Base-by-base conservation (phyloP, 2,888 invertebrate genomes). In the Belgica antarctica region DNA sequence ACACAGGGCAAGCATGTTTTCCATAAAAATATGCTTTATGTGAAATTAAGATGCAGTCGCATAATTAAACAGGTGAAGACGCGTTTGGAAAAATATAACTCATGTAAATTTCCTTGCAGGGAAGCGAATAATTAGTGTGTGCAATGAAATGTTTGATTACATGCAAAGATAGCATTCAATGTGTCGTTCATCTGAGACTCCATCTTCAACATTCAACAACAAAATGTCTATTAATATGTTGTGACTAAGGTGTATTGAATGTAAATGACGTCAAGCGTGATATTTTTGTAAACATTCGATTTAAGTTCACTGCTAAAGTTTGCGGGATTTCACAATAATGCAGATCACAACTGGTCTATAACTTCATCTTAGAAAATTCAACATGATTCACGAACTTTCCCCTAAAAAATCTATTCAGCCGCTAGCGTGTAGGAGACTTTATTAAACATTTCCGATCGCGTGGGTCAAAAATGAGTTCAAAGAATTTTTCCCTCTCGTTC, bases 51-150 rank as follows among this genome's bases (percentile, higher is more conserved):
- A 52, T 52, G 24, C 7, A 46, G 15, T 12, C 15, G 17, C 52
- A 22, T 41, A 41, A 41, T 22, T 52, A 52, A 52, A 24, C 52
- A 52, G 52, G 52, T 52, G 52, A 52, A 52, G 52, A 52, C 52
- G 17, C 24, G n/a, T n/a, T n/a, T n/a, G n/a, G n/a, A n/a, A n/a
- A n/a, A n/a, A n/a, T n/a, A n/a, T n/a, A n/a, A n/a, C n/a, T n/a
- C n/a, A n/a, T n/a, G n/a, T n/a, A n/a, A n/a, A n/a, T n/a, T n/a
- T n/a, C n/a, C n/a, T n/a, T n/a, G n/a, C n/a, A n/a, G n/a, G n/a
- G n/a, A n/a, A 7, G 5, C 5, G 52, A 52, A 31, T 7, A 31
- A 7, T 31, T 31, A 31, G 4, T 31, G 31, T 31, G 31, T 10
- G 31, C 31, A 7, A 31, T 31, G 4, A 7, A 31, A 31, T 31